Evolutionary conservation across 2,797 vertebrate genomes (phyloP).

Genomic region (Garrulus glandarius): DNA sequence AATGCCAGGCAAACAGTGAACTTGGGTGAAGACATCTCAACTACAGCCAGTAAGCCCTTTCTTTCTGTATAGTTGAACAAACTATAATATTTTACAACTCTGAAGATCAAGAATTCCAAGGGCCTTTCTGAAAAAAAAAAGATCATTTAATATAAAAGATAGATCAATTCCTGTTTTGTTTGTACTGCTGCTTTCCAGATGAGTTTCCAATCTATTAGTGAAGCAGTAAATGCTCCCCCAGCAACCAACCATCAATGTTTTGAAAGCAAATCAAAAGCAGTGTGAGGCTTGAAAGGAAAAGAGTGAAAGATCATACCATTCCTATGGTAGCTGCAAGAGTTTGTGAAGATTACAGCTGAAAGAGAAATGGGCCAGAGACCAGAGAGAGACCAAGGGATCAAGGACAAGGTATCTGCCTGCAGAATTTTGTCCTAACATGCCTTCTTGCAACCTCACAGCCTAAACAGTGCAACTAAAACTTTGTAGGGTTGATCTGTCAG

Average conservation of each 20-base stretch:
- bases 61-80: neutral
- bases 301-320: neutral
- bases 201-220: neutral
- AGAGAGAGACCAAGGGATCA: neutral
- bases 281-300: neutral
- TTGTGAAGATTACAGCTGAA: neutral
- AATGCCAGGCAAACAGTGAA: neutral
- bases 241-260: neutral
- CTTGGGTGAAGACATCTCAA: neutral
- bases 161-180: neutral
- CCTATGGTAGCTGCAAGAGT: neutral
- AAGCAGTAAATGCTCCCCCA: neutral
- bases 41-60: neutral
- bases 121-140: neutral
- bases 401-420: neutral
- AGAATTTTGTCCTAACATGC: neutral
- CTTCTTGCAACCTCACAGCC: neutral
- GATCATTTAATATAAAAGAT: neutral
- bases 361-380: neutral
- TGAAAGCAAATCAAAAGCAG: slow-evolving; percentile 6
- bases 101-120: neutral
- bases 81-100: neutral
- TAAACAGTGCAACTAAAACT: neutral
- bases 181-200: neutral
- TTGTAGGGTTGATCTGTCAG: neutral